A percentile compares a stretch with the other conserved stretches of the same genome.
phyloP scores from a whole-genome alignment of 2,797 vertebrate species.

The Sebastes cheni region DNA sequence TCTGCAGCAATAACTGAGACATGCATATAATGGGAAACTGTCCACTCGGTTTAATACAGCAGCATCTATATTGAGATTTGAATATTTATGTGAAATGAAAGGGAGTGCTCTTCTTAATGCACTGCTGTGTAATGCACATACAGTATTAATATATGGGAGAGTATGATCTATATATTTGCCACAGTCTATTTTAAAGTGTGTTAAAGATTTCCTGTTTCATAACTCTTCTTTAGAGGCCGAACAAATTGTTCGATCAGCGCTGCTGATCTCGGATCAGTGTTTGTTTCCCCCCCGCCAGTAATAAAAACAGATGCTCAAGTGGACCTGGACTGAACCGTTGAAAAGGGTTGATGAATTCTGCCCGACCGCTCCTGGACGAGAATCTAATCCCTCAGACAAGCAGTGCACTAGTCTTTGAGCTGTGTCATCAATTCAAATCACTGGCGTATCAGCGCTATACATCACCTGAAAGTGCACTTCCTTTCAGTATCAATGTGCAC shows the following conservation, averaged over 20 bases:
- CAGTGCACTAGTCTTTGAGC: background rate
- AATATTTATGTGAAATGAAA: background rate
- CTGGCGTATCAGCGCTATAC: background rate
- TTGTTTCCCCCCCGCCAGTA: background rate
- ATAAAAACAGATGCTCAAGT: conserved; percentile 33
- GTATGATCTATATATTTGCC: background rate
- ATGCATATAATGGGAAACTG: background rate
- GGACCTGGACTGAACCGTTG: conserved; percentile 5
- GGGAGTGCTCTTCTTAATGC: background rate
- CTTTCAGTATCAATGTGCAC: background rate
- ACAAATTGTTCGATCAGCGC: background rate
- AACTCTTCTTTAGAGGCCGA: background rate
- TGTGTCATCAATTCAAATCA: conserved; percentile 39
- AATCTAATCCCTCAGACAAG: conserved; percentile 12
- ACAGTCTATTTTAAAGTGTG: background rate
- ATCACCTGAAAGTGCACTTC: conserved; percentile 27
- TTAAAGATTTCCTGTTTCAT: background rate
- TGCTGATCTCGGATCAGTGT: conserved; percentile 5
- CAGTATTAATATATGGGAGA: background rate
- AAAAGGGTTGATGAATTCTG: conserved; percentile 24
- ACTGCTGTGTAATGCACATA: background rate
- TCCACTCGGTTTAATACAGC: background rate
- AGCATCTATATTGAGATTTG: background rate
- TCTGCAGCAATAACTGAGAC: background rate
- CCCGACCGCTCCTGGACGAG: background rate